Conservation (phyloP, 2,888 invertebrate genomes). For the Melolontha melolontha region DNA sequence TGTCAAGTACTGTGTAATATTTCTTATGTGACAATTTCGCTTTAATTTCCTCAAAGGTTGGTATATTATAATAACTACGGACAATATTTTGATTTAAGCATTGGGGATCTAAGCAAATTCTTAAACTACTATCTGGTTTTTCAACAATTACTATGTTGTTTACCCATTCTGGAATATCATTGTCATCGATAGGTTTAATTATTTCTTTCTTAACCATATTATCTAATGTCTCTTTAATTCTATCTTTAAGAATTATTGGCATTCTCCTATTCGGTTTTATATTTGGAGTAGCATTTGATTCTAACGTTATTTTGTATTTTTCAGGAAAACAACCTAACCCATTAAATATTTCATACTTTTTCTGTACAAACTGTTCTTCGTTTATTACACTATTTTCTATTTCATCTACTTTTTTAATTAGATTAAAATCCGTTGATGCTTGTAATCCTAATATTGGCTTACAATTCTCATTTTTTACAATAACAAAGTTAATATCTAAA, state of each 20-base stretch:
- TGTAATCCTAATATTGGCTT: slow-evolving; percentile 3
- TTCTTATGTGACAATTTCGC: slow-evolving; percentile 24
- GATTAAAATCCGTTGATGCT: background rate
- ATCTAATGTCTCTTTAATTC: slow-evolving; percentile 38
- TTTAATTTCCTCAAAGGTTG: slow-evolving; percentile 40
- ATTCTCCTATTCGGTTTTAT: background rate
- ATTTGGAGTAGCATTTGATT: background rate
- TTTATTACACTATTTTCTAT: background rate
- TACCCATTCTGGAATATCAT: slow-evolving; percentile 47
- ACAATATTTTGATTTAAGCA: slow-evolving; percentile 40
- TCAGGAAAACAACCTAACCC: background rate
- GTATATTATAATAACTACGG: slow-evolving; percentile 32
- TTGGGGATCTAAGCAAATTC: slow-evolving; percentile 44
- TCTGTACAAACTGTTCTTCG: background rate
- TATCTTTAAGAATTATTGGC: background rate
- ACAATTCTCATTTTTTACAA: background rate
- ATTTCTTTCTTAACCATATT: slow-evolving; percentile 36
- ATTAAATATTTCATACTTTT: background rate
- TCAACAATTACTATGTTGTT: slow-evolving; percentile 47
- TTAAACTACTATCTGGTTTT: slow-evolving; percentile 43
- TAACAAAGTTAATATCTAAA: background rate
- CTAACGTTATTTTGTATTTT: background rate
- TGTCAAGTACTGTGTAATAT: slow-evolving; percentile 17
- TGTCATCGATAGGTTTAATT: slow-evolving; percentile 16
- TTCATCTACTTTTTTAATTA: background rate